These are phyloP conservation scores for Nymphalis c-album DNA, from an alignment of 2,888 invertebrate genomes.

Conservation along the genomic window DNA sequence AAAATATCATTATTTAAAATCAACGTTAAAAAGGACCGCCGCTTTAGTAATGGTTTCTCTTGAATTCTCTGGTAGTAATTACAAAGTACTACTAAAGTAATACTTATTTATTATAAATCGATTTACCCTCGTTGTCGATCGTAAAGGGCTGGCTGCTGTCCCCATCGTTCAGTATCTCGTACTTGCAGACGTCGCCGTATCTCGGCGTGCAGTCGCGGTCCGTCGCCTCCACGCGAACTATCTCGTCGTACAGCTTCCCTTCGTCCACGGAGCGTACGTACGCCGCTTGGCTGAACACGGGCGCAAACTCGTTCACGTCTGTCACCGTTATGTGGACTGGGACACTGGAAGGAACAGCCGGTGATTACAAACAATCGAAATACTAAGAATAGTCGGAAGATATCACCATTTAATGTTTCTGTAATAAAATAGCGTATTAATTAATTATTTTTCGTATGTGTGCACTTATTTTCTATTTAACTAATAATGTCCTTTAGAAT, in stretches of 20 bases:
- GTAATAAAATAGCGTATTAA: too few species aligned
- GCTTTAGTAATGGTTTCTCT: not conserved
- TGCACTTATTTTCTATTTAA: too few species aligned
- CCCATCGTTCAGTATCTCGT: conserved; percentile 90
- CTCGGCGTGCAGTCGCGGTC: conserved; percentile 98
- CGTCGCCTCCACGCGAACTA: conserved; percentile 94
- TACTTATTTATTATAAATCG: not conserved
- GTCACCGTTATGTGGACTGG: conserved; percentile 96
- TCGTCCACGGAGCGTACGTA: conserved; percentile 96
- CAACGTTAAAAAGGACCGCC: not conserved
- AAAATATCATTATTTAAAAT: conserved; percentile 22
- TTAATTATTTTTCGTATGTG: too few species aligned
- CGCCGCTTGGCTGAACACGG: conserved; percentile 93
- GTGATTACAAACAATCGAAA: not conserved
- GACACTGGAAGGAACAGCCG: conserved; percentile 81
- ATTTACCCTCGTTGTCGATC: conserved; percentile 92
- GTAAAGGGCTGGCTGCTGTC: conserved; percentile 87
- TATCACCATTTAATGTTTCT: too few species aligned
- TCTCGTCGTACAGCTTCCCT: conserved; percentile 93
- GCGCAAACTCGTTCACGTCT: conserved; percentile 97
- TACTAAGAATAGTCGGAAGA: too few species aligned
- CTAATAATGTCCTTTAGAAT: too few species aligned
- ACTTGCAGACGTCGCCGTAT: conserved; percentile 98
- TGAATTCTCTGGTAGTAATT: conserved; percentile 1
- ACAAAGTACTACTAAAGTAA: not conserved